Base-by-base conservation (phyloP, 2,888 invertebrate genomes). In the Nomada goodeniana region DNA sequence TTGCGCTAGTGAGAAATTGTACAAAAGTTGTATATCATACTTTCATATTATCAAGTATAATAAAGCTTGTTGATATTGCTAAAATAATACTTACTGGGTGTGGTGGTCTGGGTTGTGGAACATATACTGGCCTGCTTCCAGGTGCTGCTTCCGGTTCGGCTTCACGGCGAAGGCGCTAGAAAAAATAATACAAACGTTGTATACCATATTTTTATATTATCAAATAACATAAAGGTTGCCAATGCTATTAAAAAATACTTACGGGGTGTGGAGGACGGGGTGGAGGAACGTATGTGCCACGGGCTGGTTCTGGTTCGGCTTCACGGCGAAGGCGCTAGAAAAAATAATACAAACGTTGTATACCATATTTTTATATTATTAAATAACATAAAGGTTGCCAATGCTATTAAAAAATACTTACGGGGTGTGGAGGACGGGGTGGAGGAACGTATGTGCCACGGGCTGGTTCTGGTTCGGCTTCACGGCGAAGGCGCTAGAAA, bases 261-360 rank as follows among this genome's bases (percentile, higher is more conserved):
- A 88, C 87, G 2, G 85, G 85, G n/a, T 80, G 86, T 10, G 86
- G 84, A 20, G 85, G 84, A 23, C 73, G 75, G 10, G 78, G 78
- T 1, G 20, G 60, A 11, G 73, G 77, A 50, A 84, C 20, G 20
- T 74, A 75, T 5, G 23, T 75, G 1, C 3, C 26, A 7, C 63
- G 73, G 11, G 60, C 70, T 3, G 84, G 64, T 70, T 86, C 72
- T 10, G 26, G 55, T 3, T 83, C 60, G 1, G 81, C 77, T 63
- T 82, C 82, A 0, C 81, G 81, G 2, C 81, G 70, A 13, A 60
- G 52, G 1, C 71, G 67, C 72, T 75, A 18, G 2, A 59, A 44
- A 53, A 59, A 13, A 2, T 26, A 26, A 57, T 13, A 13, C 3
- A 47, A 13, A 47, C 5, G 29, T 29, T 29, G 3, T 47, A 3